Percentiles rank a stretch among this genome's conserved stretches.
Conservation (phyloP, 2,888 invertebrate species). For the Dermolepida albohirtum region DNA sequence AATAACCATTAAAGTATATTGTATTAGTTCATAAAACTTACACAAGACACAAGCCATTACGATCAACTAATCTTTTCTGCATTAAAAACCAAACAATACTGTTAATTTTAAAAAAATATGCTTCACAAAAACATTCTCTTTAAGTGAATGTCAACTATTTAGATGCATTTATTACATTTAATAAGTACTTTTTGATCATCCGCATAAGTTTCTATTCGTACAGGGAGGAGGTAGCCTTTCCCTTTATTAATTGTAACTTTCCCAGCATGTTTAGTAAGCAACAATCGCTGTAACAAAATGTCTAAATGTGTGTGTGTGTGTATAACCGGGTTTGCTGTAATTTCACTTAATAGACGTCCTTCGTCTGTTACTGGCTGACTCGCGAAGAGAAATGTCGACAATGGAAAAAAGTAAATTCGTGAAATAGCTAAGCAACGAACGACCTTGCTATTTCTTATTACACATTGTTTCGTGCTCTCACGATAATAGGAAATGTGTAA, state of each 20-base stretch:
- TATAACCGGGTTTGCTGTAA: background rate
- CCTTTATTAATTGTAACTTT: slow-evolving; percentile 20
- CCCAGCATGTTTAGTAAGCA: background rate
- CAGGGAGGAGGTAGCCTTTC: slow-evolving; percentile 14
- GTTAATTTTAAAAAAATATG: background rate
- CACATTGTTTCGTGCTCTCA: too few relatives aligned
- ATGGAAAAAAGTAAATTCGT: slow-evolving; percentile 33
- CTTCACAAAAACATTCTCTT: slow-evolving; percentile 4
- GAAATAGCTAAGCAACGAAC: slow-evolving; percentile 29
- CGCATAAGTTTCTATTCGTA: background rate
- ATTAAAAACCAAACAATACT: slow-evolving; percentile 3
- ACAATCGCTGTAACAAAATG: background rate
- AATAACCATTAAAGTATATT: slow-evolving; percentile 17
- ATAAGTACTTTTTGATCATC: too few relatives aligned
- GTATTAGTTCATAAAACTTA: slow-evolving; percentile 9
- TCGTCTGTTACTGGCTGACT: slow-evolving; percentile 8
- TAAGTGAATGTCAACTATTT: background rate
- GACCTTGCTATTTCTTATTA: slow-evolving; percentile 28
- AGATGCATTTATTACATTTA: background rate
- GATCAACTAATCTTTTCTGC: slow-evolving; percentile 3
- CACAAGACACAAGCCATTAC: slow-evolving; percentile 12
- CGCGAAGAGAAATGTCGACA: slow-evolving; percentile 24
- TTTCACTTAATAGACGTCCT: slow-evolving; percentile 27
- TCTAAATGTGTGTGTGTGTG: too few relatives aligned
- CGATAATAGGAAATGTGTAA: too few relatives aligned